Conservation (phyloP, 2,888 invertebrate species). For the Ophion ventricosus region DNA sequence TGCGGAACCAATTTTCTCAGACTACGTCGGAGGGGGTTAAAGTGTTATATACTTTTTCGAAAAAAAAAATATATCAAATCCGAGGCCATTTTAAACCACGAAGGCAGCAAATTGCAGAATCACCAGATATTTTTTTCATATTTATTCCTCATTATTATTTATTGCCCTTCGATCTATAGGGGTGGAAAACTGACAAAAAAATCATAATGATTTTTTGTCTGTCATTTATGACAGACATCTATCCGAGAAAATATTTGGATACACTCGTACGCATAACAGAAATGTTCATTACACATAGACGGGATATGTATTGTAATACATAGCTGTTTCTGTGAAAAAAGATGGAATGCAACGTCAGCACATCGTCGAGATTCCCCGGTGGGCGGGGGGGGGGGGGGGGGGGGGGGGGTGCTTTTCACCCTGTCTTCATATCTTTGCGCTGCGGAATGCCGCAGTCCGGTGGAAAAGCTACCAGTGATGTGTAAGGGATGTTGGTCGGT, state of each 20-base stretch:
- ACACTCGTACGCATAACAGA: not conserved
- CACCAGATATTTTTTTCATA: not conserved
- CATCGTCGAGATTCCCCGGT: constrained; percentile 67
- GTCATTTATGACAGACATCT: too few relatives aligned
- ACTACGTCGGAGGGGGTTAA: not conserved
- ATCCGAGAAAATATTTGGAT: not conserved
- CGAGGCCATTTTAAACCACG: too few relatives aligned
- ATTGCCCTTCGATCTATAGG: not conserved
- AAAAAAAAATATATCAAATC: too few relatives aligned
- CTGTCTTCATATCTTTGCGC: constrained; percentile 33
- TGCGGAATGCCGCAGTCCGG: constrained; percentile 8
- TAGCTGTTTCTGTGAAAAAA: constrained; percentile 30
- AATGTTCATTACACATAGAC: not conserved
- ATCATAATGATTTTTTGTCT: too few relatives aligned
- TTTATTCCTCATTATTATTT: not conserved
- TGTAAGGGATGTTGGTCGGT: constrained; percentile 6
- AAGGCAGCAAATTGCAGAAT: too few relatives aligned
- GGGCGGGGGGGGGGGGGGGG: too few relatives aligned
- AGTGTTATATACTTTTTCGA: not conserved
- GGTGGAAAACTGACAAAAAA: not conserved
- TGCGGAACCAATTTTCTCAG: not conserved
- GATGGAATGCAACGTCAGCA: constrained; percentile 73
- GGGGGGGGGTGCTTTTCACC: constrained; percentile 39
- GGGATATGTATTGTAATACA: not conserved
- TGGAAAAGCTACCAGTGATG: constrained; percentile 29